Percentiles rank a stretch among this genome's conserved stretches.
Evolutionary conservation across 2,888 invertebrate species (phyloP).

Genomic region (Diarsia mendica): DNA sequence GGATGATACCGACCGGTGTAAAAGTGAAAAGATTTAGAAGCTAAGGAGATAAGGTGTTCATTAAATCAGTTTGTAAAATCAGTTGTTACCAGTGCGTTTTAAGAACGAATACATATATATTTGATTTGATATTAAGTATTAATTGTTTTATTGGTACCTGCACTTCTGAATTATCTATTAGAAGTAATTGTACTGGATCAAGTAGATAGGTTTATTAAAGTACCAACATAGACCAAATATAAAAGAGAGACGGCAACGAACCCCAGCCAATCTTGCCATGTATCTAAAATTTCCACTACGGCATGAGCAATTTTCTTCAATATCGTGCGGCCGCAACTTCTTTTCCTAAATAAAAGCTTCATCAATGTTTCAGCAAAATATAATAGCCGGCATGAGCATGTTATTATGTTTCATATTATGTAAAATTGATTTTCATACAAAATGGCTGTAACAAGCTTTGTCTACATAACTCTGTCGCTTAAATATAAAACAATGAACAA

Average conservation of each 20-base stretch:
- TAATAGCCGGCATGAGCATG: slow-evolving; percentile 32
- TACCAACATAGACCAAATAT: not conserved
- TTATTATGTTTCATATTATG: slow-evolving; percentile 63
- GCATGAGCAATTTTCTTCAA: not conserved
- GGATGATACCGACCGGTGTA: too few species aligned
- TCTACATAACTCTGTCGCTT: slow-evolving; percentile 57
- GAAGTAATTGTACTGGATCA: not conserved
- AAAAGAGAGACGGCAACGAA: not conserved
- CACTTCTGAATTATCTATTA: too few species aligned
- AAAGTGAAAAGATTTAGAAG: too few species aligned
- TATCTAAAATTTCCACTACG: not conserved
- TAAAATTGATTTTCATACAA: slow-evolving; percentile 64
- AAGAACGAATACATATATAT: too few species aligned
- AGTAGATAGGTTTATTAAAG: not conserved
- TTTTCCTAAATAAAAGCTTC: slow-evolving; percentile 19
- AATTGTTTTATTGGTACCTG: too few species aligned
- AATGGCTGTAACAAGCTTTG: slow-evolving; percentile 67
- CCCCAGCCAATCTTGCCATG: not conserved
- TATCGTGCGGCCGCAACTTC: not conserved
- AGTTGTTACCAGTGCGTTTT: too few species aligned
- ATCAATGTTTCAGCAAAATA: slow-evolving; percentile 24
- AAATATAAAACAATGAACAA: slow-evolving; percentile 64
- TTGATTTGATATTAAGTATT: too few species aligned
- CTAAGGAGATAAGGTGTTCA: too few species aligned
- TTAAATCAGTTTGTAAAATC: too few species aligned